Evolutionary conservation across 2,888 invertebrate species (phyloP).

Genomic region (Macropis europaea): DNA sequence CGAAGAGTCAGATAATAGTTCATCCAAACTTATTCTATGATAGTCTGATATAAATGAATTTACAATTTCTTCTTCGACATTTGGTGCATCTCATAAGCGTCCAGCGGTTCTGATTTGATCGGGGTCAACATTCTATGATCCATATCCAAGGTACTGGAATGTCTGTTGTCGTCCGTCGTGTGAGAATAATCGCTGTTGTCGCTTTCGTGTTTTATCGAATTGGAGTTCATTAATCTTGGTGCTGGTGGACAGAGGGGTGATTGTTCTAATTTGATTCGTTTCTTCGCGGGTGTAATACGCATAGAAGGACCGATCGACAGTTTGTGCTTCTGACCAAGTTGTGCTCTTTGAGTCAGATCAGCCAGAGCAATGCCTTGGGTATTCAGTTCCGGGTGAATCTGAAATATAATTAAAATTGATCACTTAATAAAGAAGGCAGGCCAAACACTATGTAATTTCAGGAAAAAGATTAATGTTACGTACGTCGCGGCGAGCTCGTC

Average conservation of each 20-base stretch:
- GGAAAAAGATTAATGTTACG: conserved; percentile 60
- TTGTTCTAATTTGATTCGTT: conserved; percentile 74
- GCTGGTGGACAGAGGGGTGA: conserved; percentile 73
- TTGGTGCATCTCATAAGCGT: conserved; percentile 66
- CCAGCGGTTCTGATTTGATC: conserved; percentile 72
- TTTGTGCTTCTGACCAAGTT: conserved; percentile 80
- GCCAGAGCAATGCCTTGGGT: conserved; percentile 88
- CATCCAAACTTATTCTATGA: too few species aligned
- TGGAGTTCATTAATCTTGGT: conserved; percentile 77
- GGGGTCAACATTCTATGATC: conserved; percentile 66
- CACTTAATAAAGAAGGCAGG: not conserved
- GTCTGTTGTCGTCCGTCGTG: conserved; percentile 71
- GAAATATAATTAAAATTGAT: conserved; percentile 48
- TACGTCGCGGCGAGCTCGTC: conserved; percentile 87
- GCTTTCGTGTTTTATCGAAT: conserved; percentile 70
- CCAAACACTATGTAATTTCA: not conserved
- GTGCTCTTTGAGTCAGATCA: conserved; percentile 83
- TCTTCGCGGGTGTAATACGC: conserved; percentile 80
- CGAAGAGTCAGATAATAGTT: too few species aligned
- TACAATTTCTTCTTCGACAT: conserved; percentile 68
- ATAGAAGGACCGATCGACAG: conserved; percentile 81
- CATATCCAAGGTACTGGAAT: conserved; percentile 64
- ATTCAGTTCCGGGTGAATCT: conserved; percentile 89
- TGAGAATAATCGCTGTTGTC: conserved; percentile 75
- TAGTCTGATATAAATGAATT: conserved; percentile 10